phyloP scores from a whole-genome alignment of 2,888 invertebrate species.

The Ormyrus thymus region DNA sequence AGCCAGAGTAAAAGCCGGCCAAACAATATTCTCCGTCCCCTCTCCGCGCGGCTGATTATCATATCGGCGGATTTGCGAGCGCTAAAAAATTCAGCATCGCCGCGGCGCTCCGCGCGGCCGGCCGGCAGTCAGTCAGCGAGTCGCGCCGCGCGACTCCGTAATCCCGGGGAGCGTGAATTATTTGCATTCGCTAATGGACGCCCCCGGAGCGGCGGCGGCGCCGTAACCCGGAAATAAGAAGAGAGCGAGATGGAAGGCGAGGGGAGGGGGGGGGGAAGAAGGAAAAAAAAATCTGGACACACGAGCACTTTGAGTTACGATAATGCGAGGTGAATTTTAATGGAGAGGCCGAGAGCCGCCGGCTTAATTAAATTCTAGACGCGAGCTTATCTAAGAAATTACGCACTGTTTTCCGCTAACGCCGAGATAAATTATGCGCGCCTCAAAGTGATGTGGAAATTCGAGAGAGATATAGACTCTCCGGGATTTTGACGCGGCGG shows the following conservation, averaged over 20 bases:
- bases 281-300: constrained; percentile 10
- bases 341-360: constrained; percentile 24
- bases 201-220: constrained; percentile 5
- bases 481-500: too few relatives aligned
- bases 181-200: constrained; percentile 51
- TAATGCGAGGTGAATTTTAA: constrained; percentile 51
- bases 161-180: constrained; percentile 46
- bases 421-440: constrained; percentile 18
- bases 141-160: constrained; percentile 7
- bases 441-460: background rate
- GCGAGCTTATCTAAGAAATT: constrained; percentile 39
- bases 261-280: background rate
- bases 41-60: constrained; percentile 18
- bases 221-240: constrained; percentile 35
- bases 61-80: constrained; percentile 22
- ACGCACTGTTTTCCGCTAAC: constrained; percentile 13
- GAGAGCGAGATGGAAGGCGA: constrained; percentile 8
- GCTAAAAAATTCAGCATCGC: constrained; percentile 32
- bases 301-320: constrained; percentile 40
- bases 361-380: constrained; percentile 47
- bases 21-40: too few relatives aligned
- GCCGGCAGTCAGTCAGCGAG: background rate
- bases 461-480: background rate
- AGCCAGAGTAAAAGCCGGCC: too few relatives aligned
- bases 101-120: background rate